These are phyloP conservation scores for Heliornis fulica DNA, from an alignment of 2,113 vertebrate genomes.

Conservation along the genomic window DNA sequence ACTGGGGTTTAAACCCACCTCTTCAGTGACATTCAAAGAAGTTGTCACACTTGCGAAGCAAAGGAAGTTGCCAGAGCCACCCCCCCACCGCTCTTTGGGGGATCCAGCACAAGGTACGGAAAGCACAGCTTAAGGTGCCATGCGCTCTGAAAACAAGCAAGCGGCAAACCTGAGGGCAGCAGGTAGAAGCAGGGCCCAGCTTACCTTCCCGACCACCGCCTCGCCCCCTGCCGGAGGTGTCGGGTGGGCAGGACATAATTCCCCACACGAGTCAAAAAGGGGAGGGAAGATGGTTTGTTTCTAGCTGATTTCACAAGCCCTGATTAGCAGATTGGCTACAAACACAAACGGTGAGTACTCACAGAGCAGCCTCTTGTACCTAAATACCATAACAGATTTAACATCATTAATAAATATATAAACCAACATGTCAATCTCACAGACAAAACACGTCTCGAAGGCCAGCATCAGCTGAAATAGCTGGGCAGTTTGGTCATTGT, in stretches of 20 bases:
- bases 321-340: not conserved
- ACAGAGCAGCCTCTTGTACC: not conserved
- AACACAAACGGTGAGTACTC: not conserved
- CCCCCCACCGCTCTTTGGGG: not conserved
- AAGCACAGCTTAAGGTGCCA: not conserved
- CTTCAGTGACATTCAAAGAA: not conserved
- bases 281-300: not conserved
- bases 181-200: not conserved
- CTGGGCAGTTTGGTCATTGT: not conserved
- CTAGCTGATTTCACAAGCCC: constrained; percentile 1
- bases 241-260: not conserved
- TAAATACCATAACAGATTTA: not conserved
- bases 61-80: not conserved
- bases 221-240: not conserved
- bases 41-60: not conserved
- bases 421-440: constrained; percentile 32
- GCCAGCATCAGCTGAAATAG: not conserved
- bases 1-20: not conserved
- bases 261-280: not conserved
- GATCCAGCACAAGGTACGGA: not conserved
- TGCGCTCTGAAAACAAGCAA: not conserved
- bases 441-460: constrained; percentile 18
- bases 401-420: constrained; percentile 61
- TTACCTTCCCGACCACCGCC: not conserved
- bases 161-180: constrained; percentile 30